phyloP scores from a whole-genome alignment of 1,140 invertebrate genomes.

The Camponotus vicinus region DNA sequence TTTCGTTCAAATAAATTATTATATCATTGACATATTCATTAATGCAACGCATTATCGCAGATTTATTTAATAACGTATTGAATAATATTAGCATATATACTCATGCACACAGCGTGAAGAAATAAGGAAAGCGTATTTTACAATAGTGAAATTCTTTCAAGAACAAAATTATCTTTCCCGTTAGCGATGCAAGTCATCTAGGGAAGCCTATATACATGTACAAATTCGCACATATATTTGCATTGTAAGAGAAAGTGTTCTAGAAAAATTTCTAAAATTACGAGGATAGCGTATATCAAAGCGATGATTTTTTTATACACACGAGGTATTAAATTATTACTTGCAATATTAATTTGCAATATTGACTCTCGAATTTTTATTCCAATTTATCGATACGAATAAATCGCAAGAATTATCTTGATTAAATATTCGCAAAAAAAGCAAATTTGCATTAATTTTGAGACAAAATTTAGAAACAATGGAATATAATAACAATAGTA shows the following conservation, averaged over 20 bases:
- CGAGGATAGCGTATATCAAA: slow-evolving; percentile 1
- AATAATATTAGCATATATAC: not conserved
- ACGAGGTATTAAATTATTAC: slow-evolving; percentile 16
- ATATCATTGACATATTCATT: not conserved
- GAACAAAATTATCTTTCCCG: not conserved
- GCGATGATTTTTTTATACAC: slow-evolving; percentile 8
- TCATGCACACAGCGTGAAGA: not conserved
- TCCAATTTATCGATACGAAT: not conserved
- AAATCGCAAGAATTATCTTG: not conserved
- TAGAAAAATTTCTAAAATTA: slow-evolving; percentile 33
- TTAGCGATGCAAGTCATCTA: not conserved
- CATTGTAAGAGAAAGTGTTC: not conserved
- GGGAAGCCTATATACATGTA: not conserved
- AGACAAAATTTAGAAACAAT: slow-evolving; percentile 23
- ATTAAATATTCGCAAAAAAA: not conserved
- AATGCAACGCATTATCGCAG: not conserved
- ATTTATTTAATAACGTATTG: not conserved
- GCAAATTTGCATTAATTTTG: not conserved
- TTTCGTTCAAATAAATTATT: not conserved
- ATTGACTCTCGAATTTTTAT: not conserved
- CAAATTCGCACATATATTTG: not conserved
- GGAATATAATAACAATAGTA: not conserved
- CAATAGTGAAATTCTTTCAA: not conserved
- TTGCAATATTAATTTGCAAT: not conserved
- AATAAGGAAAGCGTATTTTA: not conserved